phyloP scores from a whole-genome alignment of 2,888 invertebrate species.

The Nephrotoma guestfalica region DNA sequence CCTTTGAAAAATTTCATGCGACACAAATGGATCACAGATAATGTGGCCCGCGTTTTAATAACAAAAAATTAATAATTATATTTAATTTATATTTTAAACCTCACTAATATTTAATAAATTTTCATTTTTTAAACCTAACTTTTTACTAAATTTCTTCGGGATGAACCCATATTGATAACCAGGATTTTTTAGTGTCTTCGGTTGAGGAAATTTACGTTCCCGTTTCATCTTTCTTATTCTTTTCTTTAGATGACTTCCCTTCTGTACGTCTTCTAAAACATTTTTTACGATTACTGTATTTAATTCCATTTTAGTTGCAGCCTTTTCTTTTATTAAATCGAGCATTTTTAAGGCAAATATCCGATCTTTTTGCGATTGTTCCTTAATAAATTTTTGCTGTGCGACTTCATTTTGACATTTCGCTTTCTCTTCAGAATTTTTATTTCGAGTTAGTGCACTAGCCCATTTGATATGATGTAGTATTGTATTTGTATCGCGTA shows the following conservation, averaged over 20 bases:
- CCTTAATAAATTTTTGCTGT: background rate
- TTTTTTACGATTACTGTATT: background rate
- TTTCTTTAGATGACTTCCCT: background rate
- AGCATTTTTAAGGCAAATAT: background rate
- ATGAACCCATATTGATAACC: background rate
- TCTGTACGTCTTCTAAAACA: background rate
- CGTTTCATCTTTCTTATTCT: background rate
- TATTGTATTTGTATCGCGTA: background rate
- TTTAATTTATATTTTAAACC: no score
- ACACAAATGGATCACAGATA: constrained; percentile 39
- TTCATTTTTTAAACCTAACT: background rate
- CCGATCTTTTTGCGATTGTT: background rate
- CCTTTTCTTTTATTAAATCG: background rate
- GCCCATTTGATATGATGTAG: background rate
- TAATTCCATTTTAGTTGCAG: background rate
- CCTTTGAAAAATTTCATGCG: constrained; percentile 50
- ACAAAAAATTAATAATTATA: no score
- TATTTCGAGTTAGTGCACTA: background rate
- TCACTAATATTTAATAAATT: background rate
- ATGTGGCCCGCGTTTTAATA: constrained; percentile 15
- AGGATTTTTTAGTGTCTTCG: background rate
- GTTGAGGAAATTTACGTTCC: background rate
- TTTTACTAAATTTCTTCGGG: background rate
- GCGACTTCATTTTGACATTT: background rate
- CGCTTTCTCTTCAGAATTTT: background rate